phyloP scores from a whole-genome alignment of 30 jellyfish, hydroid and myxozoan species.

The Morbakka virulenta region DNA sequence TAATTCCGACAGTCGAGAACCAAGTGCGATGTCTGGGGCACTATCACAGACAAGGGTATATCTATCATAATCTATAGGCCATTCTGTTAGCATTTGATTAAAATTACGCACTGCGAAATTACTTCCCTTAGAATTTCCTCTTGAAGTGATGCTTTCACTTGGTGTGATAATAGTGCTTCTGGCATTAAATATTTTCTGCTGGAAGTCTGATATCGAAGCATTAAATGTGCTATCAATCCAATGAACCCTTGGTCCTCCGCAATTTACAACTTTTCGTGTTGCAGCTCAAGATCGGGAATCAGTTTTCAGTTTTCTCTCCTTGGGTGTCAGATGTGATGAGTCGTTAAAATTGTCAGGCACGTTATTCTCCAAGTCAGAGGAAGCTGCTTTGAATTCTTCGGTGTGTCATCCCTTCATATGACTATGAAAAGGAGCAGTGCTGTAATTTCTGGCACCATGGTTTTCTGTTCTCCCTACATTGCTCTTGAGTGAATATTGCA shows the following conservation, averaged over 20 bases:
- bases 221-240: neutral
- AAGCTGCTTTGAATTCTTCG: constrained; percentile 12
- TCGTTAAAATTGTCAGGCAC: neutral
- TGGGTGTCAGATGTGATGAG: constrained; percentile 10
- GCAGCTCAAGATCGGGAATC: constrained; percentile 14
- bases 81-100: constrained; percentile 13
- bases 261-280: neutral
- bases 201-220: neutral
- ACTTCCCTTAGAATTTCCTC: too few species aligned
- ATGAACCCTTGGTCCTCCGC: too few species aligned
- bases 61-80: neutral
- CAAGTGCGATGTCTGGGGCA: constrained; percentile 22
- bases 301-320: constrained; percentile 30
- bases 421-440: constrained; percentile 50
- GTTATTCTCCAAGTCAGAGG: neutral
- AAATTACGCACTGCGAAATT: too few species aligned
- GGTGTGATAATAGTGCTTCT: neutral
- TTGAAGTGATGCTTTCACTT: too few species aligned
- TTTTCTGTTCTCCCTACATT: too few species aligned
- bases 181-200: constrained; percentile 9
- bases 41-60: constrained; percentile 28
- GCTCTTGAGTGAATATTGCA: too few species aligned
- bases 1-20: neutral
- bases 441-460: constrained; percentile 19
- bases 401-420: constrained; percentile 28